A percentile compares a stretch with the other conserved stretches of the same genome.
phyloP scores from a whole-genome alignment of 2,797 vertebrate species.

The Pogoniulus pusillus region DNA sequence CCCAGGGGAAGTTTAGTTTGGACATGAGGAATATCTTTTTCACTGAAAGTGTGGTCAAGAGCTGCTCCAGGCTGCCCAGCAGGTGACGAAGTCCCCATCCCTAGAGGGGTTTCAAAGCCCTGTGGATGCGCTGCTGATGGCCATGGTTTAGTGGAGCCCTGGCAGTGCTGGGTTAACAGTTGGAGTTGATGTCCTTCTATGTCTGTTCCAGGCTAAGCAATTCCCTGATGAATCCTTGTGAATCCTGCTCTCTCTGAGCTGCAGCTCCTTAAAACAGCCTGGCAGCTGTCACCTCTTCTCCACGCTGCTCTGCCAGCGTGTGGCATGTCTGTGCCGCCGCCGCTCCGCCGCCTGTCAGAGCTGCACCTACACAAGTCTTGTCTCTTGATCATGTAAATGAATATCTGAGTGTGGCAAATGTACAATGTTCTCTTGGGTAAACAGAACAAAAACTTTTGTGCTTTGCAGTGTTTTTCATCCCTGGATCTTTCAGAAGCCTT shows the following conservation, averaged over 20 bases:
- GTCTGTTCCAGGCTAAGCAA: no score
- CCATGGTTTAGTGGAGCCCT: neutral
- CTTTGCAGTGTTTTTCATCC: fast-evolving
- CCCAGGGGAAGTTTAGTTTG: no score
- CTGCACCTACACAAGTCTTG: neutral
- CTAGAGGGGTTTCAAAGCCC: neutral
- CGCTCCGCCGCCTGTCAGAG: neutral
- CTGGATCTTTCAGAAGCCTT: neutral
- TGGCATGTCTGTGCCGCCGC: neutral
- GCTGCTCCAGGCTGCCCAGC: neutral
- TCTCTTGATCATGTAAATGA: neutral
- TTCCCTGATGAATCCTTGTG: neutral
- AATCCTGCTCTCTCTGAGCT: neutral
- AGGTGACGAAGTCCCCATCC: neutral
- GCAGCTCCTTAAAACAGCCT: neutral
- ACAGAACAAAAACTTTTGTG: neutral
- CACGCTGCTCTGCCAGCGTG: fast-evolving
- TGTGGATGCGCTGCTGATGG: neutral
- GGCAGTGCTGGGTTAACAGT: neutral
- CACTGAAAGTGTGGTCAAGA: neutral
- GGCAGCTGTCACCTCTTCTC: neutral
- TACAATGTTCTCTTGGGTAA: fast-evolving
- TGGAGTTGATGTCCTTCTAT: neutral
- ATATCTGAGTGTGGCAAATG: neutral
- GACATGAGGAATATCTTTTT: neutral